A percentile compares a stretch with the other conserved stretches of the same genome.
Evolutionary conservation across 2,888 invertebrate species (phyloP).

Genomic region (Hesperia comma): DNA sequence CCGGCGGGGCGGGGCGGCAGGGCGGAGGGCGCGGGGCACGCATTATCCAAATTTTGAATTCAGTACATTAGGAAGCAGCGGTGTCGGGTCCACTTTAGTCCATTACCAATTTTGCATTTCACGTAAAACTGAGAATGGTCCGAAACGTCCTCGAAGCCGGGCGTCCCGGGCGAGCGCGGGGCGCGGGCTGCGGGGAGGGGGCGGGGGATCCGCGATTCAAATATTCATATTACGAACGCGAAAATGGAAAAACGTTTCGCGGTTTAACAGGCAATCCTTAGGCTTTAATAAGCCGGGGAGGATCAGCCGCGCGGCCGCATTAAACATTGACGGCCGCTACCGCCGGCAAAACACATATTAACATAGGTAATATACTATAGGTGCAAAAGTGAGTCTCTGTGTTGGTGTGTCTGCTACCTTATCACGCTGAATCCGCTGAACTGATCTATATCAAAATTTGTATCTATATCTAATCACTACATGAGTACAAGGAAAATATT

Average conservation of each 20-base stretch:
- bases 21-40: constrained; percentile 26
- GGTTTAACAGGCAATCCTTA: constrained; percentile 31
- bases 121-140: constrained; percentile 12
- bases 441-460: too few relatives aligned
- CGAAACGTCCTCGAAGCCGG: neutral
- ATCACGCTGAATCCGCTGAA: too few relatives aligned
- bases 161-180: neutral
- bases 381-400: too few relatives aligned
- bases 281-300: constrained; percentile 26
- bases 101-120: constrained; percentile 38
- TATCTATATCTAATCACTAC: too few relatives aligned
- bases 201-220: constrained; percentile 20
- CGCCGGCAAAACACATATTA: too few relatives aligned
- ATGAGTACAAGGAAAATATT: too few relatives aligned
- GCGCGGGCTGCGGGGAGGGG: neutral
- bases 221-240: constrained; percentile 34
- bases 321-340: constrained; percentile 22
- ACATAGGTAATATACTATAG: too few relatives aligned
- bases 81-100: constrained; percentile 40
- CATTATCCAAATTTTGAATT: constrained; percentile 42
- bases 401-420: too few relatives aligned
- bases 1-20: constrained; percentile 8
- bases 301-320: constrained; percentile 17
- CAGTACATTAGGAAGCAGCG: constrained; percentile 40
- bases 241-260: constrained; percentile 35